These are phyloP conservation scores for Apodemia mormo DNA, from an alignment of 2,888 invertebrate genomes.

Conservation along the genomic window DNA sequence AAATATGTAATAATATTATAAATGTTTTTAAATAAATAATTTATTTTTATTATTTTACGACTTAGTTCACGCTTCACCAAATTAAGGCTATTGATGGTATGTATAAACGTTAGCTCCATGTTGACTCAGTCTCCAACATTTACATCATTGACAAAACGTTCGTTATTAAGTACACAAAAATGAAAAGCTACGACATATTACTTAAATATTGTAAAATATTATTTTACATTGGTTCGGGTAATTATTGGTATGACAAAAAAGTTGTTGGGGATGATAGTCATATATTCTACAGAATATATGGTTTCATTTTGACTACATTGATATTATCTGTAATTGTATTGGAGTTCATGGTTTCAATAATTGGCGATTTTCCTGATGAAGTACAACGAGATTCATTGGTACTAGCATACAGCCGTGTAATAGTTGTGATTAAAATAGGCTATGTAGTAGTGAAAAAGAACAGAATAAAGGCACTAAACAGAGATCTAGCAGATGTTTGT, in stretches of 20 bases:
- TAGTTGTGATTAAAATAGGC: slow-evolving; percentile 1
- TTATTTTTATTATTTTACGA: neutral
- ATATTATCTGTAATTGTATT: neutral
- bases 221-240: neutral
- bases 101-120: neutral
- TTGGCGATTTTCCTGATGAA: slow-evolving; percentile 5
- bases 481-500: slow-evolving; percentile 4
- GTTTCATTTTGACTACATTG: neutral
- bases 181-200: slow-evolving; percentile 4
- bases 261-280: neutral
- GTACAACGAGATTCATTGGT: slow-evolving; percentile 10
- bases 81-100: neutral
- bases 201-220: slow-evolving; percentile 8
- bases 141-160: neutral
- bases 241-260: neutral
- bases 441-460: neutral
- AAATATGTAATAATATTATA: no score
- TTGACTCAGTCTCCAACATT: neutral
- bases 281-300: neutral
- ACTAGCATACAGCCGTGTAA: neutral
- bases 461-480: neutral
- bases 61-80: neutral
- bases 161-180: neutral
- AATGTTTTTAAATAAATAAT: no score
- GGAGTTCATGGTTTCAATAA: neutral